Evolutionary conservation across 2,888 invertebrate genomes (phyloP).

Genomic region (Peribatodes rhomboidaria): DNA sequence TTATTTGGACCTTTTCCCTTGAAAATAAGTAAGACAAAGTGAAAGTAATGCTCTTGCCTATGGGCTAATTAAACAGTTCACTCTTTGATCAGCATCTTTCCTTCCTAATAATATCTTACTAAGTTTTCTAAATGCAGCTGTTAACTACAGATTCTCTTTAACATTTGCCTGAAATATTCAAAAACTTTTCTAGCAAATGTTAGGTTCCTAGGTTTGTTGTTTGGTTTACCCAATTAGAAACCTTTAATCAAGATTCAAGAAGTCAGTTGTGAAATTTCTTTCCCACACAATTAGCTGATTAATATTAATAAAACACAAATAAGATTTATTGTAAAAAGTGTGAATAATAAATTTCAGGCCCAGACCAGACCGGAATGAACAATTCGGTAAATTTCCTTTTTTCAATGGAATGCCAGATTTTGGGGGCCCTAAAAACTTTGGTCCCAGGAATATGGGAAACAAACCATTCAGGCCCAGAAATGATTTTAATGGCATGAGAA

Average conservation of each 20-base stretch:
- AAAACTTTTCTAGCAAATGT: no score
- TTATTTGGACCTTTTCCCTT: not conserved
- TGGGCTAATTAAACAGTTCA: not conserved
- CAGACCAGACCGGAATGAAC: conserved; percentile 88
- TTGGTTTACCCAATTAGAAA: no score
- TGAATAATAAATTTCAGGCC: conserved; percentile 83
- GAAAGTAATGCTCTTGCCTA: conserved; percentile 5
- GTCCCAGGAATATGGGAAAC: conserved; percentile 77
- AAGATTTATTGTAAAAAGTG: not conserved
- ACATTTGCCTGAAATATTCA: no score
- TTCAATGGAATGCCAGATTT: conserved; percentile 79
- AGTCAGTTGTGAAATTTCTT: no score
- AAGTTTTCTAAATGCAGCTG: no score
- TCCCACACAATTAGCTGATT: not conserved
- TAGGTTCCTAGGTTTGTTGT: no score
- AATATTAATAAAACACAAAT: no score
- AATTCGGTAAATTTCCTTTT: conserved; percentile 87
- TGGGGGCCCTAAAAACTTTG: conserved; percentile 83
- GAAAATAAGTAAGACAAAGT: not conserved
- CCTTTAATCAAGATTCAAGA: no score
- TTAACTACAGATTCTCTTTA: no score
- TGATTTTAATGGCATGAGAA: conserved; percentile 81
- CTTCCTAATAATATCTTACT: no score
- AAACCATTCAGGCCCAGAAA: conserved; percentile 82
- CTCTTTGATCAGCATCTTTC: no score